Conservation (phyloP, 2,113 vertebrate genomes). For the Pyxicephalus adspersus region DNA sequence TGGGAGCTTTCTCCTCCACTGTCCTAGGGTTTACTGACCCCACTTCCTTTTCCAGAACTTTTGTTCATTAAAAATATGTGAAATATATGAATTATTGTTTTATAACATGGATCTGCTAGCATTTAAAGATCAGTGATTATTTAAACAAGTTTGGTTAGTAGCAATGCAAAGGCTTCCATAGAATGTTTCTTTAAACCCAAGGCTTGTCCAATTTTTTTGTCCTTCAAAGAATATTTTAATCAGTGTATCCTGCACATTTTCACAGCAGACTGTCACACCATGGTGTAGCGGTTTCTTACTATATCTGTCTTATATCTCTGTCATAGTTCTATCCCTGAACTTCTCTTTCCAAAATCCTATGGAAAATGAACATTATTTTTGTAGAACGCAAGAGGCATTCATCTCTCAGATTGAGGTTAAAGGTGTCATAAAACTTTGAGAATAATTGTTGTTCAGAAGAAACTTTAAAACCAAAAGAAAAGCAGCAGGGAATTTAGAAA, state of each 20-base stretch:
- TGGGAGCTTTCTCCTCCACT: no score
- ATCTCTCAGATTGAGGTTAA: conserved; percentile 52
- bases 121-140: no score
- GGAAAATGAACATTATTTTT: conserved; percentile 43
- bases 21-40: no score
- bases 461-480: conserved; percentile 50
- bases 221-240: background rate
- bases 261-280: background rate
- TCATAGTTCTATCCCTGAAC: background rate
- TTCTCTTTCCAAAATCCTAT: conserved; percentile 38
- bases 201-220: background rate
- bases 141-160: no score
- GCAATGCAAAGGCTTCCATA: no score
- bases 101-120: no score
- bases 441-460: conserved; percentile 56
- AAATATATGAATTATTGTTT: no score
- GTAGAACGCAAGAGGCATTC: conserved; percentile 43
- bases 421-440: conserved; percentile 52
- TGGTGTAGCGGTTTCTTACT: background rate
- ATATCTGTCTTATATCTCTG: background rate
- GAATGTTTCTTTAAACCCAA: background rate
- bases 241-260: conserved; percentile 10
- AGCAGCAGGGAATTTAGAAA: conserved; percentile 52
- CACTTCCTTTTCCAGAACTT: no score
- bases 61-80: no score